Base-by-base conservation (phyloP, 1,140 invertebrate genomes). In the Drosophila gunungcola region DNA sequence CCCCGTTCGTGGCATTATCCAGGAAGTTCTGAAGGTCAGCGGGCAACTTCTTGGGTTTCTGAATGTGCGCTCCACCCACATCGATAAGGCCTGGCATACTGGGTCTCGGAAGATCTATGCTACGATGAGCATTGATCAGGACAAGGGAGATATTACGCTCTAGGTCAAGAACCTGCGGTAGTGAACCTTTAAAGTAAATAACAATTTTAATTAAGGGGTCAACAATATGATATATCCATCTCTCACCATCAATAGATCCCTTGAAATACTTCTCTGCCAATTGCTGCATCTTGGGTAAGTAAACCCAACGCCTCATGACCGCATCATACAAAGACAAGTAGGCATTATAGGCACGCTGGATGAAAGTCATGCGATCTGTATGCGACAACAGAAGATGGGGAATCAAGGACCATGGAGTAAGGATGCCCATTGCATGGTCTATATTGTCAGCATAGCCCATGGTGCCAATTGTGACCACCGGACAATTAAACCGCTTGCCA, bases 391-490 rank as follows among this genome's bases (percentile, higher is more conserved):
- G 78, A 38, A 94, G 92, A 56, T 93, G 90, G 7, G 93, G 76
- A 42, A 94, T 92, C 4, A 93, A 91, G 0, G 94, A 92, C 67
- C 94, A 90, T 51, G 94, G 94, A 10, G 94, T 92, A 3, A 94
- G 81, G 65, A 94, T 93, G 57, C 94, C 93, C 74, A 92, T 92
- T 32, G 92, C 69, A 64, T 94, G 92, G 76, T 94, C 94, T 93
- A 93, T 86, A 78, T 93, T 93, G 88, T 94, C 90, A 68, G 91
- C 93, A 78, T 94, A 94, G 36, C 94, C 94, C 85, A 92, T 93
- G 13, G 94, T 93, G 46, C 89, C 94, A 13, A 94, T 89, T 27
- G 94, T 92, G 0, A 92, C 93, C 45, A 94, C 88, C 4, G 94
- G 94, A 25, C 93, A 93, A 12, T 93, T 92, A 69, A 94, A 94